Conservation (phyloP, 2,888 invertebrate genomes). For the Galeopsomyia nigrocyanea region DNA sequence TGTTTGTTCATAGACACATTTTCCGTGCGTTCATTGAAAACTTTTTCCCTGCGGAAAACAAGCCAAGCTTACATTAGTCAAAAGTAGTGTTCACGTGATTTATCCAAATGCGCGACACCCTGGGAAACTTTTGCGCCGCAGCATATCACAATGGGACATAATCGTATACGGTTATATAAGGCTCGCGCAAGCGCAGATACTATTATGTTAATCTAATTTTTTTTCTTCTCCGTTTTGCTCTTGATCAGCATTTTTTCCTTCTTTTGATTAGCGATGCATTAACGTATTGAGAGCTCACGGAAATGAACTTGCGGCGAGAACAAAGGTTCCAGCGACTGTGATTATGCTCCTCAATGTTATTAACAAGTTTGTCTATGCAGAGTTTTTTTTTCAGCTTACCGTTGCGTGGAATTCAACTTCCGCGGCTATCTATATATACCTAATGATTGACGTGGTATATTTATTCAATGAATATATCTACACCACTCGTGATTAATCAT, state of each 20-base stretch:
- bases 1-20: too few species aligned
- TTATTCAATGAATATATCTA: too few species aligned
- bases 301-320: slow-evolving; percentile 34
- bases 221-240: slow-evolving; percentile 9
- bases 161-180: slow-evolving; percentile 25
- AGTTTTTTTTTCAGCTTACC: too few species aligned
- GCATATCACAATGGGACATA: slow-evolving; percentile 17
- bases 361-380: too few species aligned
- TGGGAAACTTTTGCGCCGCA: slow-evolving; percentile 20
- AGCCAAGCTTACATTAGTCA: neutral
- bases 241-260: slow-evolving; percentile 24
- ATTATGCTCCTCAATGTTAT: neutral
- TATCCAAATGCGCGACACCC: neutral
- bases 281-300: slow-evolving; percentile 21
- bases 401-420: too few species aligned
- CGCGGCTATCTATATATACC: too few species aligned
- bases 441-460: too few species aligned
- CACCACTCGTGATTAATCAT: too few species aligned
- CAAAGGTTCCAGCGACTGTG: slow-evolving; percentile 30
- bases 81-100: neutral
- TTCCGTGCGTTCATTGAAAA: too few species aligned
- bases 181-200: neutral
- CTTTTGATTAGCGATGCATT: slow-evolving; percentile 35
- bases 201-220: slow-evolving; percentile 29
- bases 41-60: neutral